Conservation (phyloP, 2,797 vertebrate genomes). For the Aselliscus stoliczkanus region DNA sequence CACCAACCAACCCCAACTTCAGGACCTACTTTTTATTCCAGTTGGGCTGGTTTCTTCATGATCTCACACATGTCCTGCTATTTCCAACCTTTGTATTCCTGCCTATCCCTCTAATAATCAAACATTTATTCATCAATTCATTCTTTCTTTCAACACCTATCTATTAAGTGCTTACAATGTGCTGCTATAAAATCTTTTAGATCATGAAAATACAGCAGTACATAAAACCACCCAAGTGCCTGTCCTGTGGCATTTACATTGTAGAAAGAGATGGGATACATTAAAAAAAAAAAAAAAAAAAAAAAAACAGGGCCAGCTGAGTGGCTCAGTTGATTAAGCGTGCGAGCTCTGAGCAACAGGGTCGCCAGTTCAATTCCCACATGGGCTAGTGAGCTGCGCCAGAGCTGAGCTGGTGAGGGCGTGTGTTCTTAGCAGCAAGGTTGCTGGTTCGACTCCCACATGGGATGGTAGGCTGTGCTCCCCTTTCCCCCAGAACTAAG, state of each 20-base stretch:
- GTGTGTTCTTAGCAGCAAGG: too few relatives aligned
- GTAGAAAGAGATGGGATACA: background rate
- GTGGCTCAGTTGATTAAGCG: too few relatives aligned
- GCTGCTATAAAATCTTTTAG: background rate
- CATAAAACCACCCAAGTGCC: background rate
- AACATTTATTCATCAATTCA: background rate
- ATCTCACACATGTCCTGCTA: background rate
- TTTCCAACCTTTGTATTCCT: background rate
- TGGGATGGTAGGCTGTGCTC: too few relatives aligned
- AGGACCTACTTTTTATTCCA: background rate
- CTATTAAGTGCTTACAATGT: background rate
- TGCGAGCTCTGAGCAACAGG: too few relatives aligned
- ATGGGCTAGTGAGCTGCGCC: too few relatives aligned
- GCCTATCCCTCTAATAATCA: background rate
- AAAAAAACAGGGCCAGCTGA: too few relatives aligned
- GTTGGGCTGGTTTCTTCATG: background rate
- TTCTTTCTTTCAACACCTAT: background rate
- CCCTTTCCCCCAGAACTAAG: too few relatives aligned
- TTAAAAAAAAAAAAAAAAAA: background rate
- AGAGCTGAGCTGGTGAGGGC: too few relatives aligned
- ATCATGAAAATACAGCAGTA: background rate
- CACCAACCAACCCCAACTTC: background rate
- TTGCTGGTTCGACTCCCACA: too few relatives aligned
- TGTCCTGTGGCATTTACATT: background rate
- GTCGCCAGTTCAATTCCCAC: too few relatives aligned